These are phyloP conservation scores for Tolypeutes matacus DNA, from an alignment of 2,797 vertebrate genomes.

Conservation along the genomic window DNA sequence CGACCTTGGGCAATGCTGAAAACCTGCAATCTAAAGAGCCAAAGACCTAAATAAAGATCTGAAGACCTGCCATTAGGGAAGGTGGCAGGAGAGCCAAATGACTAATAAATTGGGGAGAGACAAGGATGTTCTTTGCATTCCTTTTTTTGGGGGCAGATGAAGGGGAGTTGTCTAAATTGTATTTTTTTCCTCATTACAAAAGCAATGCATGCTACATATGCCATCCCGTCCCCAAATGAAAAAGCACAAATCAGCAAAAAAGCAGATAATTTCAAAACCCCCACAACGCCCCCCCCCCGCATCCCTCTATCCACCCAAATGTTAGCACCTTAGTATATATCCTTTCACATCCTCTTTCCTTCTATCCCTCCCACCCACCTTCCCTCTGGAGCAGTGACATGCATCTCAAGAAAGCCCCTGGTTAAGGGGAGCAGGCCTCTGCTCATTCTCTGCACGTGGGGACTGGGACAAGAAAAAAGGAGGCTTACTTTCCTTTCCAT, in stretches of 20 bases:
- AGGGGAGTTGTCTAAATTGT: not conserved
- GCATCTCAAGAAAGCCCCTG: not conserved
- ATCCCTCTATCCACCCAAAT: not conserved
- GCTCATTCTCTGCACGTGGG: not conserved
- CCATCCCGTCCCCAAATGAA: slow-evolving; percentile 25
- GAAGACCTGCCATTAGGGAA: not conserved
- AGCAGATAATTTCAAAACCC: not conserved
- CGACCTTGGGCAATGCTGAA: not conserved
- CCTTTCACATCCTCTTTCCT: not conserved
- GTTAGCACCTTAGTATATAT: not conserved
- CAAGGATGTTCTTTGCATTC: not conserved
- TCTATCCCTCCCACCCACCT: not conserved
- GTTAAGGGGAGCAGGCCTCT: no score
- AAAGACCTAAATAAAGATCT: not conserved
- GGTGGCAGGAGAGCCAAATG: not conserved
- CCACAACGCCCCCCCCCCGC: not conserved
- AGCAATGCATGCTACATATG: not conserved
- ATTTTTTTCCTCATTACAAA: slow-evolving; percentile 5
- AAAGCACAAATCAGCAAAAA: slow-evolving; percentile 21
- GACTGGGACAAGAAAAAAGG: not conserved
- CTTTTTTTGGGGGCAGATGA: rapidly evolving
- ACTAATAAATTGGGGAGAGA: not conserved
- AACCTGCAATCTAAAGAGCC: no score
- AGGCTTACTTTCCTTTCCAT: not conserved
- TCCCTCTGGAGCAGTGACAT: not conserved